Evolutionary conservation across 2,797 vertebrate genomes (phyloP), one percentile per base, ranked within the genome.

Genomic region (Tamandua tetradactyla): DNA sequence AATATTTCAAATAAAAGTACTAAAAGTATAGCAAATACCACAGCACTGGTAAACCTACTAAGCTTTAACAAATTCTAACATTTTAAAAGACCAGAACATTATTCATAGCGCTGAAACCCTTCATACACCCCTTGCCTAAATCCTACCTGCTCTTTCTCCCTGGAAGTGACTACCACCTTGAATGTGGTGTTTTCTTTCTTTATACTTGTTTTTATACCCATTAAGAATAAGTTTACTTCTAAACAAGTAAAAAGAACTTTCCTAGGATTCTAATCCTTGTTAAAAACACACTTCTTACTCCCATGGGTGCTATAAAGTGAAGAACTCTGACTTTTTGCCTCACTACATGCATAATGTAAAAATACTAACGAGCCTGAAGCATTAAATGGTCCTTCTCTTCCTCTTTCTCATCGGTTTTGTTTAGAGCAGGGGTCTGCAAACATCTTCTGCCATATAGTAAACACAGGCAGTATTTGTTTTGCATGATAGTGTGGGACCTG

Each of bases 241-340:
- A 84, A 94, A 93, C 57, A 84, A 85, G 75, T 55, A 62, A 88
- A 81, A 75, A 57, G 37, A 69, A 72, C 30, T 72, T 49, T 62
- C 66, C 57, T 80, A 75, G 23, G 62, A 30, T 47, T 75, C 35
- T 42, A 74, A 40, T 72, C 49, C 23, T 72, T 72, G 35, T 32
- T 22, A 82, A 82, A 66, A 82, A 66, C 49, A 68, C 0, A 27
- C 2, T 18, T 37, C 79, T 76, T 35, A 59, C 40, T 57, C 44
- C 40, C 32, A 2, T 2, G 13, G 61, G 4, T 30, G 12, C 75
- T 72, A 55, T 4, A 52, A 68, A 71, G 3, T 40, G 2, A 61
- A 64, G 37, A 42, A 71, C 15, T 61, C 1, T 59, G 74, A 55
- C 62, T 57, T n/a, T 55, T 3, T 32, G 15, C 49, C 61, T n/a